Evolutionary conservation across 2,797 vertebrate genomes (phyloP), one percentile per base, ranked within the genome.

Genomic region (Melopsittacus undulatus): DNA sequence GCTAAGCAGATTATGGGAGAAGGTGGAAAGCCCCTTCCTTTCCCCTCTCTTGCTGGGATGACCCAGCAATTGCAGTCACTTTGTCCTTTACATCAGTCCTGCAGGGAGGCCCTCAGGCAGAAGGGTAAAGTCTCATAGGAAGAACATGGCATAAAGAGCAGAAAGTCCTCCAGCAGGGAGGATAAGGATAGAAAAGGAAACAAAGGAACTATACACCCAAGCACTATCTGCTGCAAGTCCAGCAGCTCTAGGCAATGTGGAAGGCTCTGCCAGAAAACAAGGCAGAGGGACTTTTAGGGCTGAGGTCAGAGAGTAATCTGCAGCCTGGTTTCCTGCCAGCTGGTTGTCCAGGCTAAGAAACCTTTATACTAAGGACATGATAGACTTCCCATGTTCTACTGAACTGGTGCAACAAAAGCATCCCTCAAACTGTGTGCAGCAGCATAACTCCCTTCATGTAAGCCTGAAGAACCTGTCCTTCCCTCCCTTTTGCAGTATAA

Each of bases 21-120:
- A 94, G 80, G 80, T 96, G 61, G 83, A 74, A 79, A 92, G 77
- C 27, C 20, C 59, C 30, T 73, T 92, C 54, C 62, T 72, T 48
- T 64, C 34, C 49, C 64, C 17, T 38, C 22, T 49, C 24, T 67
- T 13, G 49, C 29, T 81, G 34, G 26, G 62, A 66, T 78, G 49
- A 70, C 7, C 49, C 66, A 91, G 67, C 48, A 46, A 36, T 32
- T 8, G 15, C 49, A 90, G 72, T 30, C 5, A 8, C 27, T 32
- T 54, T 52, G 43, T 73, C 45, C 80, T 90, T 67, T 45, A 18
- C 56, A 48, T 51, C 63, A 46, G 64, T 23, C 49, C 52, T 23
- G 10, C 21, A 46, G 57, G 61, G 32, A 74, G 42, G n/a, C 2
- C 4, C 9, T 7, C 38, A 61, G 21, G 29, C 45, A 88, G 19